Evolutionary conservation across 2,113 vertebrate genomes (phyloP).

Genomic region (Cryptoleucopteryx plumbea): DNA sequence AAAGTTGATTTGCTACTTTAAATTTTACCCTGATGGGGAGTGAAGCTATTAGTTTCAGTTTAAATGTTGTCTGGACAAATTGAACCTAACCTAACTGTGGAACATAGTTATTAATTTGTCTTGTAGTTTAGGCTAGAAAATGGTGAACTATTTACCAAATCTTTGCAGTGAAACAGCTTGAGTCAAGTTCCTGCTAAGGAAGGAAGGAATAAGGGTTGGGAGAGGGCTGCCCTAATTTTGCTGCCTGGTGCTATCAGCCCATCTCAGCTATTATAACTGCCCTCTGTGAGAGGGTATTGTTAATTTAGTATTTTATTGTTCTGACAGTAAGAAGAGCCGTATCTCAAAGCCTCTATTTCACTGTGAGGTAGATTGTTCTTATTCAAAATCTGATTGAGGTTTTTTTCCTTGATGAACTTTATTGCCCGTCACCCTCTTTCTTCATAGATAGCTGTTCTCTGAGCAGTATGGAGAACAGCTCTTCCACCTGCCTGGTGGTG

Average conservation of each 20-base stretch:
- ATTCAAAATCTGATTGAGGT: neutral
- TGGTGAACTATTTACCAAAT: neutral
- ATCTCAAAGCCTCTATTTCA: neutral
- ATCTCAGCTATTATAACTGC: neutral
- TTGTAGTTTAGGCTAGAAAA: neutral
- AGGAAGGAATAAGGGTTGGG: neutral
- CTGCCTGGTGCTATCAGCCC: neutral
- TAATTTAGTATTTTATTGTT: neutral
- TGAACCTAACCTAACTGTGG: neutral
- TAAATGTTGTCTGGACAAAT: neutral
- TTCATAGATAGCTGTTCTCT: neutral
- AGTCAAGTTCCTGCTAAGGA: neutral
- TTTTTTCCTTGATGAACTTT: neutral
- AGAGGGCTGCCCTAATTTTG: neutral
- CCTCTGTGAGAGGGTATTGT: neutral
- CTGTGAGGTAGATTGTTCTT: neutral
- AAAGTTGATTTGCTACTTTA: neutral
- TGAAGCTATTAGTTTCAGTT: neutral
- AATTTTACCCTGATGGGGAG: neutral
- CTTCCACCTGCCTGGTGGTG: neutral
- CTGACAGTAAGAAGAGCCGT: neutral
- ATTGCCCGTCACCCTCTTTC: neutral
- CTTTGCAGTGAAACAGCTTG: neutral
- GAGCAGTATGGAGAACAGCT: neutral
- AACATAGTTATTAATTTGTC: neutral